A percentile compares a stretch with the other conserved stretches of the same genome.
These are phyloP conservation scores for Caenorhabditis macrosperma DNA, from an alignment of 2,888 invertebrate species.

Conservation along the genomic window DNA sequence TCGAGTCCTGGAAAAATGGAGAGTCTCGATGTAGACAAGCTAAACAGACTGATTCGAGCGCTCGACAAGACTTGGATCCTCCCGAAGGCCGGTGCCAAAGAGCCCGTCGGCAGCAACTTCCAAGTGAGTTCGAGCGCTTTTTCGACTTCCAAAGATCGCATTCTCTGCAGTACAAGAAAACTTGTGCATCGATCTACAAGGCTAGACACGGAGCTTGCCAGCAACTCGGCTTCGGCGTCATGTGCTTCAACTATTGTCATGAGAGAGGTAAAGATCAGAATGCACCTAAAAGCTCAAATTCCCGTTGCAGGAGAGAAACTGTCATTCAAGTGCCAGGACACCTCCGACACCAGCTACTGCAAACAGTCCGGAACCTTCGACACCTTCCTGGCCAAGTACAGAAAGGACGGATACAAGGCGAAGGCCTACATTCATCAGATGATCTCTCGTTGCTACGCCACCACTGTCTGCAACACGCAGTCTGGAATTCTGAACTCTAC, in stretches of 20 bases:
- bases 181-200: constrained; percentile 79
- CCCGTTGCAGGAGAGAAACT: constrained; percentile 74
- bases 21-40: constrained; percentile 71
- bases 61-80: constrained; percentile 78
- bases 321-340: constrained; percentile 76
- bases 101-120: constrained; percentile 78
- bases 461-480: constrained; percentile 76
- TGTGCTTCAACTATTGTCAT: constrained; percentile 80
- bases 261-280: constrained; percentile 68
- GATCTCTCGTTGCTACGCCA: constrained; percentile 78
- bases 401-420: constrained; percentile 78
- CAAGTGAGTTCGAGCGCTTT: constrained; percentile 60
- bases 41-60: constrained; percentile 72
- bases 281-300: background rate
- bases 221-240: constrained; percentile 78
- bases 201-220: constrained; percentile 78
- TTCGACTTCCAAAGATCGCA: background rate
- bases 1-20: constrained; percentile 69
- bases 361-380: constrained; percentile 75
- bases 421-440: constrained; percentile 80
- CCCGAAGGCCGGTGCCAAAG: constrained; percentile 73
- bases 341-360: constrained; percentile 76
- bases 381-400: constrained; percentile 74
- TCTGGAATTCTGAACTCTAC: constrained; percentile 76
- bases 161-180: constrained; percentile 77